Base-by-base conservation (phyloP, 2,113 vertebrate species). In the Pogona vitticeps region DNA sequence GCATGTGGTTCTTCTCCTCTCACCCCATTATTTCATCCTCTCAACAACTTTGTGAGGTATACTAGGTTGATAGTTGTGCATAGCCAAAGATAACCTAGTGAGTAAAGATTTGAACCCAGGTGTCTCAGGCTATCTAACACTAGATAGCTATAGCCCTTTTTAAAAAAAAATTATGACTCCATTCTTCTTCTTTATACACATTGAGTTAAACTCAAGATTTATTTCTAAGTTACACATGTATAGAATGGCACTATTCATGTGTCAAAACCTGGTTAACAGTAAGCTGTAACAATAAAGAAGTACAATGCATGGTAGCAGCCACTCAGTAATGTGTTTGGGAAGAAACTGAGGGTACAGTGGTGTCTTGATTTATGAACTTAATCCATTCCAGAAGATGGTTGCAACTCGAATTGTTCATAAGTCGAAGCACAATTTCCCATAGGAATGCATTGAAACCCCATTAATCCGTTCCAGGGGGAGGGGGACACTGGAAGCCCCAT, bases 321-420 rank as follows among this genome's bases (percentile, higher is more conserved):
- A 91, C 28, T 0, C 6, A 83, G 65, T 17, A 17, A n/a, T 28
- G 2, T 26, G 21, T 12, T 82, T 75, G 73, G 26, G 12, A 61
- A 88, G 12, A 91, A 91, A 28, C 2, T 6, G 77, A 72, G 28
- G 56, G n/a, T n/a, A n/a, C n/a, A n/a, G n/a, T n/a, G n/a, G n/a
- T n/a, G n/a, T n/a, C n/a, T n/a, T n/a, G n/a, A n/a, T n/a, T n/a
- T n/a, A n/a, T n/a, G n/a, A n/a, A n/a, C n/a, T n/a, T n/a, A n/a
- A n/a, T n/a, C n/a, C n/a, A n/a, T n/a, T n/a, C n/a, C n/a, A n/a
- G n/a, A n/a, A n/a, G n/a, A n/a, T n/a, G n/a, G n/a, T n/a, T n/a
- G n/a, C n/a, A n/a, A n/a, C n/a, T n/a, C n/a, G n/a, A n/a, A n/a
- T n/a, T n/a, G n/a, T n/a, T n/a, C n/a, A n/a, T n/a, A n/a, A n/a